Evolutionary conservation across 2,797 vertebrate species (phyloP).

Genomic region (Limosa lapponica): DNA sequence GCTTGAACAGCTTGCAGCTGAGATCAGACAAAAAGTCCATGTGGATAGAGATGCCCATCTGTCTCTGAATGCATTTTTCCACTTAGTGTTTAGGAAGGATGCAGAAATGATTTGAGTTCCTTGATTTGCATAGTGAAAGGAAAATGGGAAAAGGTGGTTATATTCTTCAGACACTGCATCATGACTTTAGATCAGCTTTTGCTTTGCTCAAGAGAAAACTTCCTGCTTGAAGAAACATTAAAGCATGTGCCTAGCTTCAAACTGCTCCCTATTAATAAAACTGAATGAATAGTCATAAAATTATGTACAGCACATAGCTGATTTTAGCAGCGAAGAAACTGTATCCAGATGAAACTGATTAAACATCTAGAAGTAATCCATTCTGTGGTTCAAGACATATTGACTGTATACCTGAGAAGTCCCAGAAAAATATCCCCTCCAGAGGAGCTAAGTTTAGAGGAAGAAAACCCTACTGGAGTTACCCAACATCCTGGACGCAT

Average conservation of each 20-base stretch:
- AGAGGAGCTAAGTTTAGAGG: background rate
- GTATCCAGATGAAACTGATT: background rate
- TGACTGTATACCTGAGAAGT: background rate
- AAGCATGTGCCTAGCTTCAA: background rate
- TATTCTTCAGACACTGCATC: background rate
- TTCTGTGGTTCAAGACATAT: background rate
- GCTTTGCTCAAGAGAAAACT: background rate
- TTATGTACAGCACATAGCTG: background rate
- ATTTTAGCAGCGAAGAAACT: background rate
- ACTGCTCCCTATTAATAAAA: background rate
- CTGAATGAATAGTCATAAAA: background rate
- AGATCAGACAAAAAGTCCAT: constrained; percentile 56
- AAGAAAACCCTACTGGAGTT: background rate
- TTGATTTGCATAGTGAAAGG: background rate
- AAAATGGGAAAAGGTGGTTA: background rate
- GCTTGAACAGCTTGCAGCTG: constrained; percentile 59
- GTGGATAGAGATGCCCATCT: constrained; percentile 37
- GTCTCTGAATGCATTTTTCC: background rate
- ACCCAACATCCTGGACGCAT: background rate
- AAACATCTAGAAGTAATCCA: background rate
- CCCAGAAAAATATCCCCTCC: background rate
- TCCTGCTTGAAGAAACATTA: background rate
- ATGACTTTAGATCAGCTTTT: background rate
- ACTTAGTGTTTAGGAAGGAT: background rate
- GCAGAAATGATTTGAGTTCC: background rate